A percentile compares a stretch with the other conserved stretches of the same genome.
Conservation (phyloP, 1,140 invertebrate species). For the Diachasma alloeum region DNA sequence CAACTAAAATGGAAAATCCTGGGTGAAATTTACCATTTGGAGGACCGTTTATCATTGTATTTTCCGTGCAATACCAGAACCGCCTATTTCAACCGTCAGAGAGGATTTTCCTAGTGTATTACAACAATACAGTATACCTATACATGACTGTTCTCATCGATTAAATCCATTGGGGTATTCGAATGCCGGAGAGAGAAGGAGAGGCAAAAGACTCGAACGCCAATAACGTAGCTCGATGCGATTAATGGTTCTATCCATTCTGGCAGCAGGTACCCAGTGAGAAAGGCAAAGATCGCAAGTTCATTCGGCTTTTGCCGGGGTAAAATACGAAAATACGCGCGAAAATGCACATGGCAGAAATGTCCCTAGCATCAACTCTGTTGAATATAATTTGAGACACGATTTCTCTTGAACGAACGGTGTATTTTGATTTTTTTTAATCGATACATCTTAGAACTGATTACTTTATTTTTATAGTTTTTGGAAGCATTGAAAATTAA, state of each 20-base stretch:
- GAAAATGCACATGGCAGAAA: no score
- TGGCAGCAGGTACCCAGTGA: neutral
- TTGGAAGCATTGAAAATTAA: no score
- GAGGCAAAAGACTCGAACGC: conserved; percentile 7
- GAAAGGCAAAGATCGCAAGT: neutral
- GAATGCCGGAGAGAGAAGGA: neutral
- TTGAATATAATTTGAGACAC: no score
- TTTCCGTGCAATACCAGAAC: neutral
- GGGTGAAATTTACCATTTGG: neutral
- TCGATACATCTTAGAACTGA: no score
- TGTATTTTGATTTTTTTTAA: no score
- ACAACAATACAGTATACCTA: neutral
- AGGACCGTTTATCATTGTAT: conserved; percentile 3
- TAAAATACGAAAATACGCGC: neutral
- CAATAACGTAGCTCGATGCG: conserved; percentile 10
- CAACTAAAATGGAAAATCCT: neutral
- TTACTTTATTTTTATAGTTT: no score
- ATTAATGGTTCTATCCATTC: conserved; percentile 15
- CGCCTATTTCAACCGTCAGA: neutral
- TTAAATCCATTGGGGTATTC: neutral
- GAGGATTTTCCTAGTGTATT: neutral
- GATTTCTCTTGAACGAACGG: no score
- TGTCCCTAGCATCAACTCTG: no score
- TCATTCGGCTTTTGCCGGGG: neutral
- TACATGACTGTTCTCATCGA: neutral